phyloP scores from a whole-genome alignment of 2,113 vertebrate genomes.

The Cariama cristata region DNA sequence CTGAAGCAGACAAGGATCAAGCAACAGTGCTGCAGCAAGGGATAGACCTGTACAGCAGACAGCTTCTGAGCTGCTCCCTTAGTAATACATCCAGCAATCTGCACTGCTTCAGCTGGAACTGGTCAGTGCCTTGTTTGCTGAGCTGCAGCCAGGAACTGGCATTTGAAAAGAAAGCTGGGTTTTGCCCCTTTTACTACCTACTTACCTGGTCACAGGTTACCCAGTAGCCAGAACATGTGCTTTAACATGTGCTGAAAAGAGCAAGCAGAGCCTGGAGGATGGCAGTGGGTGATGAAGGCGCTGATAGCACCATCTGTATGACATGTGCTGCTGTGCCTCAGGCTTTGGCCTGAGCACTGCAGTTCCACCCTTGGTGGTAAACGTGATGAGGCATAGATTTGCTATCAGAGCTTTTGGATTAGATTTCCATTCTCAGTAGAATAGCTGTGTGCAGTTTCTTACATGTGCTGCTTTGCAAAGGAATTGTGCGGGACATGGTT shows the following conservation, averaged over 20 bases:
- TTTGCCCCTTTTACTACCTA: neutral
- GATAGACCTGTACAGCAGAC: neutral
- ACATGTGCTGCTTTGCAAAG: neutral
- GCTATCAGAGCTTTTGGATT: slow-evolving; percentile 8
- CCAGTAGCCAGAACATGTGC: neutral
- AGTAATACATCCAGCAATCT: neutral
- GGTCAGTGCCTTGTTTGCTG: neutral
- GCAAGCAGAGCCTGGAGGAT: neutral
- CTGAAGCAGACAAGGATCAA: neutral
- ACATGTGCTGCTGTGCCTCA: neutral
- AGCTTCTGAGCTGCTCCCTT: neutral
- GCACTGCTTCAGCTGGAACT: neutral
- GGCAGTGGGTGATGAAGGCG: neutral
- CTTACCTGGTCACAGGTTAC: neutral
- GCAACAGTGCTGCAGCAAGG: neutral
- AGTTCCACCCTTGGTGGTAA: neutral
- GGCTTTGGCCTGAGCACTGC: neutral
- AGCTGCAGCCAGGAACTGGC: neutral
- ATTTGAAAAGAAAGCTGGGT: neutral
- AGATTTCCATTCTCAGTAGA: slow-evolving; percentile 22
- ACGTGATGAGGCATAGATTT: slow-evolving; percentile 26
- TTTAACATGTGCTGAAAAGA: neutral
- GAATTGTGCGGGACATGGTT: neutral
- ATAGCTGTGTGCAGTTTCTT: neutral
- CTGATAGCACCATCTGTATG: neutral